Conservation (phyloP, 2,888 invertebrate species). For the Camponotus fellah region DNA sequence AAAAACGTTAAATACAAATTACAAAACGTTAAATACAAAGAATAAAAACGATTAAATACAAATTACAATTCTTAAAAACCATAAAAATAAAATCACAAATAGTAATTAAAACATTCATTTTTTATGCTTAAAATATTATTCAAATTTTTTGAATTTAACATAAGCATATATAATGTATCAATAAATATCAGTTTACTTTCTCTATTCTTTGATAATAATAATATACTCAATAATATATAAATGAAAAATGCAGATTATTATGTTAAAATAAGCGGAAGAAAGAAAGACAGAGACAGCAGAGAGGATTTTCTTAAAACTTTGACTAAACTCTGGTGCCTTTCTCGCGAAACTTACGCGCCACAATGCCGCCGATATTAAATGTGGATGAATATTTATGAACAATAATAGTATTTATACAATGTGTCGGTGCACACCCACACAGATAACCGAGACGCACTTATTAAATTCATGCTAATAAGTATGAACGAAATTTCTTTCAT, state of each 20-base stretch:
- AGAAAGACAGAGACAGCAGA: conserved; percentile 23
- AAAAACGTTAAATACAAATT: conserved; percentile 1
- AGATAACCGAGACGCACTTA: conserved; percentile 69
- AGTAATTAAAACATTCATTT: background rate
- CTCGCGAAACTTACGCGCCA: conserved; percentile 66
- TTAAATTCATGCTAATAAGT: conserved; percentile 82
- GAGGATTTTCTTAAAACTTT: conserved; percentile 71
- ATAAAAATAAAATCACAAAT: background rate
- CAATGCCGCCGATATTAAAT: conserved; percentile 78
- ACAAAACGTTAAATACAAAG: background rate
- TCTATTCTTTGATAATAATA: background rate
- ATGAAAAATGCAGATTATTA: conserved; percentile 68
- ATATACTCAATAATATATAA: conserved; percentile 60
- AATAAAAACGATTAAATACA: background rate
- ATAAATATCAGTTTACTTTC: background rate
- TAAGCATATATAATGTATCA: background rate
- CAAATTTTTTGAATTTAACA: background rate
- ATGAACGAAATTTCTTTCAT: conserved; percentile 43
- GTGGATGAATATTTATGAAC: conserved; percentile 84
- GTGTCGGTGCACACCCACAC: conserved; percentile 68
- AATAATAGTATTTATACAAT: conserved; percentile 83
- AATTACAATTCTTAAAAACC: background rate
- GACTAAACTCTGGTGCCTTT: conserved; percentile 67
- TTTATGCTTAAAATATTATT: background rate
- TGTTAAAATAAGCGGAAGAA: conserved; percentile 56